A percentile compares a stretch with the other conserved stretches of the same genome.
These are phyloP conservation scores for Neopelma chrysocephalum DNA, from an alignment of 2,797 vertebrate genomes.

Conservation along the genomic window DNA sequence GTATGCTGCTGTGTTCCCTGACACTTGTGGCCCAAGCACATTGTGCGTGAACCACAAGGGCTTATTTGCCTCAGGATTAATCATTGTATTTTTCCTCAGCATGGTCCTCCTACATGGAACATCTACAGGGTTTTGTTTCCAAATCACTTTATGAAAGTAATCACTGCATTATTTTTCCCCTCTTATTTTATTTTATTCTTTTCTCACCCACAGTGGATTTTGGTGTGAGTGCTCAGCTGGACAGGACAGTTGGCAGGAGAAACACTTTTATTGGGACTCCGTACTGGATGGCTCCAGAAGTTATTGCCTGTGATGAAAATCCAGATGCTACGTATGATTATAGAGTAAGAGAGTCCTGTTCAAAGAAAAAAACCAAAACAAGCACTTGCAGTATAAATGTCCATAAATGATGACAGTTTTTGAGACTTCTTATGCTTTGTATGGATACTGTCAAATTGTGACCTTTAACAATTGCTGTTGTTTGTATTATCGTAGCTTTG, in stretches of 20 bases:
- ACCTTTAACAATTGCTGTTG: background rate
- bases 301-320: slow-evolving; percentile 98
- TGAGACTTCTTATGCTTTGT: background rate
- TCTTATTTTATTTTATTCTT: slow-evolving; percentile 24
- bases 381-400: background rate
- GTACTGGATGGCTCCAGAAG: slow-evolving; percentile 99
- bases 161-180: background rate
- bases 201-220: slow-evolving; percentile 88
- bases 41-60: background rate
- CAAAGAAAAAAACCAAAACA: background rate
- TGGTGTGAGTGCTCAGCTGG: slow-evolving; percentile 95
- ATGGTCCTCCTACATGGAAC: background rate
- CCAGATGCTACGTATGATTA: slow-evolving; percentile 98
- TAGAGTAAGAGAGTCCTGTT: slow-evolving; percentile 81
- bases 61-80: background rate
- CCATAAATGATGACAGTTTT: background rate
- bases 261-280: slow-evolving; percentile 99
- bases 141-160: background rate
- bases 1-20: background rate
- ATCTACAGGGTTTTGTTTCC: background rate
- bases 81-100: background rate
- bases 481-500: background rate
- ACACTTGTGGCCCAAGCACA: background rate
- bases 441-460: background rate
- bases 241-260: slow-evolving; percentile 94